Evolutionary conservation across 2,797 vertebrate genomes (phyloP).

Genomic region (Periparus ater): DNA sequence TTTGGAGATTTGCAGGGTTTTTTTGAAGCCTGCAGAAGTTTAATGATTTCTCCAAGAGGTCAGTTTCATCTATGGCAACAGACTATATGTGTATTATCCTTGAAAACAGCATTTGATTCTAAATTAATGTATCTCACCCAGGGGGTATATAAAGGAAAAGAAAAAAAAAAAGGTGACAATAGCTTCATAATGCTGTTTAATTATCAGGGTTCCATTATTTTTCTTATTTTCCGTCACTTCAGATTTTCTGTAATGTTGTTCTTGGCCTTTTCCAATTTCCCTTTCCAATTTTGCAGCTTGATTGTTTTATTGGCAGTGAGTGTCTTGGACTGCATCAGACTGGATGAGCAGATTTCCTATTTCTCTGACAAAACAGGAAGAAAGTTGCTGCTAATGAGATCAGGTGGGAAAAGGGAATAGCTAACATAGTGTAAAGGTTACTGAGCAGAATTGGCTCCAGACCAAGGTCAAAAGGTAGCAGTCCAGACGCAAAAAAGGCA

Average conservation of each 20-base stretch:
- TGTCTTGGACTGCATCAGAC: background rate
- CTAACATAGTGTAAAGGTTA: slow-evolving; percentile 29
- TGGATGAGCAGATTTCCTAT: background rate
- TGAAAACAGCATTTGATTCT: background rate
- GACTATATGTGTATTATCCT: background rate
- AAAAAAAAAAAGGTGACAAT: background rate
- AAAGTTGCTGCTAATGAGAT: slow-evolving; percentile 28
- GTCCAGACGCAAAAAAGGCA: slow-evolving; percentile 6
- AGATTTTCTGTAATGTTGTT: background rate
- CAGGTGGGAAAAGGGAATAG: slow-evolving; percentile 38
- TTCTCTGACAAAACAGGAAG: slow-evolving; percentile 64
- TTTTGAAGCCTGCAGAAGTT: background rate
- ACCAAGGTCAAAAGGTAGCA: slow-evolving; percentile 48
- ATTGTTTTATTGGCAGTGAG: background rate
- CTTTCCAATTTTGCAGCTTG: background rate
- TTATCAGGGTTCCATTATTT: background rate
- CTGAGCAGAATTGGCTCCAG: background rate
- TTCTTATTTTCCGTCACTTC: background rate
- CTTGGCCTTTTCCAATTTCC: background rate
- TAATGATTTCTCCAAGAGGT: fast-evolving
- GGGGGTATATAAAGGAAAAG: background rate
- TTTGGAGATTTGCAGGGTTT: background rate
- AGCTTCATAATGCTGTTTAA: background rate
- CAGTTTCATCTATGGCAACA: background rate
- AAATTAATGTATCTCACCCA: background rate